These are phyloP conservation scores for Quadroppia sp. DNA, from an alignment of 2,888 invertebrate genomes.

Conservation along the genomic window DNA sequence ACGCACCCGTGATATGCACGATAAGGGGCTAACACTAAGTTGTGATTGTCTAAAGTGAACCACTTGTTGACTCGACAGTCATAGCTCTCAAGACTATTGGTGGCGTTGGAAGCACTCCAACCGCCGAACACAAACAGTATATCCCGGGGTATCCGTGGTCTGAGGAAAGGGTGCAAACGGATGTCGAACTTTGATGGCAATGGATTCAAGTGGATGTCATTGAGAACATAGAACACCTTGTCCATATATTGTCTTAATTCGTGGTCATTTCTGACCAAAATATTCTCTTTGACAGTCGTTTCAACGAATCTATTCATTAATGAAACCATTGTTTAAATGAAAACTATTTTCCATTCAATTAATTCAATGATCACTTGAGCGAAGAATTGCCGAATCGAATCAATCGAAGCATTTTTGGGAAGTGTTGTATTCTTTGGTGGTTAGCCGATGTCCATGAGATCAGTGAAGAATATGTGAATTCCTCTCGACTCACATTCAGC, in stretches of 20 bases:
- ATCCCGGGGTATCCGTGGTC: constrained; percentile 62
- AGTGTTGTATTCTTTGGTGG: constrained; percentile 5
- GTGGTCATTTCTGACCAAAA: background rate
- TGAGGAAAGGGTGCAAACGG: constrained; percentile 28
- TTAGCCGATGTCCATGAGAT: constrained; percentile 36
- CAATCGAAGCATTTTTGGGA: constrained; percentile 4
- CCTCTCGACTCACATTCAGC: constrained; percentile 68
- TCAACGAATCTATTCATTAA: constrained; percentile 23
- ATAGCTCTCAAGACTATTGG: constrained; percentile 60
- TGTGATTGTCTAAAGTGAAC: constrained; percentile 60
- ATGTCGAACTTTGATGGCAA: constrained; percentile 40
- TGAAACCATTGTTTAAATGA: background rate
- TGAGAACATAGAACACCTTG: constrained; percentile 12
- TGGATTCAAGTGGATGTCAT: constrained; percentile 37
- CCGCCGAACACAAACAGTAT: constrained; percentile 58
- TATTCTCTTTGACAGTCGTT: constrained; percentile 26
- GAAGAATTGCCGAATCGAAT: constrained; percentile 35
- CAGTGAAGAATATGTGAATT: constrained; percentile 49
- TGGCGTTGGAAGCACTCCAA: constrained; percentile 69
- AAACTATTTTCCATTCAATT: background rate
- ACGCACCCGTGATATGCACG: constrained; percentile 72
- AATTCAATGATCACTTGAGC: background rate
- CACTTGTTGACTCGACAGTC: constrained; percentile 63
- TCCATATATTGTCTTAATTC: constrained; percentile 26
- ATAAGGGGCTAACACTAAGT: constrained; percentile 4